Evolutionary conservation across 2,797 vertebrate species (phyloP).

Genomic region (Sardinella longiceps): DNA sequence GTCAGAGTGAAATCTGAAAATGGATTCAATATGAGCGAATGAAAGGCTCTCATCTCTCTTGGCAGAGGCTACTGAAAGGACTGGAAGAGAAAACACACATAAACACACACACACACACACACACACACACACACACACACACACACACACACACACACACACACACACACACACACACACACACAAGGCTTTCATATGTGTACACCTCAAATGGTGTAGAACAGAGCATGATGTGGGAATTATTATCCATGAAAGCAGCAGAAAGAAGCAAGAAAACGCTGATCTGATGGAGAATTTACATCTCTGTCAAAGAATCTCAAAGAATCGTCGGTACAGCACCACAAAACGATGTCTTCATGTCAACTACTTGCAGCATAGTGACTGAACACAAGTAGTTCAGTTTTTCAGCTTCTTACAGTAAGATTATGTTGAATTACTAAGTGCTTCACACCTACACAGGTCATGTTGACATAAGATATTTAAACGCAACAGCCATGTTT

Average conservation of each 20-base stretch:
- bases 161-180: neutral
- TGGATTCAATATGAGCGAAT: slow-evolving; percentile 55
- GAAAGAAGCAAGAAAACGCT: neutral
- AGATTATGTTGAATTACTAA: neutral
- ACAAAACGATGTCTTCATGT: neutral
- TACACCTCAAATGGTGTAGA: neutral
- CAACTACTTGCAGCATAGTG: neutral
- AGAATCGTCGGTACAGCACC: neutral
- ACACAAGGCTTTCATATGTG: neutral
- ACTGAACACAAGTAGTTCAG: neutral
- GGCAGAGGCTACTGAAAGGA: slow-evolving; percentile 2
- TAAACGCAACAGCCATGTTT: neutral
- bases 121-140: no score
- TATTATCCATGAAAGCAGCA: neutral
- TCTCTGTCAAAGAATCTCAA: neutral
- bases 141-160: neutral
- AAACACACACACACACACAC: neutral
- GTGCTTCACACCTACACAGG: neutral
- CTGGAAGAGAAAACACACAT: neutral
- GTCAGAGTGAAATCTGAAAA: slow-evolving; percentile 55
- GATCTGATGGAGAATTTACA: slow-evolving; percentile 8
- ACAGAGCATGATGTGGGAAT: neutral
- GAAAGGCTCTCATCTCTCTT: slow-evolving; percentile 37
- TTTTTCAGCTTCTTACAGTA: neutral
- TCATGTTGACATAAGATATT: neutral